Base-by-base conservation (phyloP, 2,797 vertebrate species). In the Mormyrops attenuatus region DNA sequence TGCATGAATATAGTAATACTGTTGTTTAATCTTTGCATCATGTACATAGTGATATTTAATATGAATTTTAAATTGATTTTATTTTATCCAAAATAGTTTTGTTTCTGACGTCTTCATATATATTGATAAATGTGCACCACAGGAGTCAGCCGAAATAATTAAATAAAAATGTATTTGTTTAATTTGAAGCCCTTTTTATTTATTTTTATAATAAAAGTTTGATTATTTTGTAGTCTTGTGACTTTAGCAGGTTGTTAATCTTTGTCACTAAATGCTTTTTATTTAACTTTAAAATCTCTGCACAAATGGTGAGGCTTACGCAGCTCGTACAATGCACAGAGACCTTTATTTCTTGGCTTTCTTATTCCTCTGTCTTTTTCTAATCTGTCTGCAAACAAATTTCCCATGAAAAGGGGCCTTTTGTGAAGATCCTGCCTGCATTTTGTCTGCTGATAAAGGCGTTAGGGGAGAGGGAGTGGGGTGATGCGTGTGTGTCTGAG, bases 301-400 rank as follows among this genome's bases (percentile, higher is more conserved):
- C 41, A 47, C 80, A 85, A 90, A 88, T 38, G 38, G 13, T 22
- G 47, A 60, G 77, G 80, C 80, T 88, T 41, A 44, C 3, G 17
- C 20, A 20, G 17, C 77, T 88, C 4, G 44, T 85, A 88, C n/a
- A 88, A 90, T n/a, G 88, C 57, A 30, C 47, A 84, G 26, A 88
- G 55, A 41, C 57, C 77, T 69, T 82, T 66, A 50, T 85, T 53
- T 55, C 60, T 85, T 55, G n/a, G 44, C 94, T 94, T 94, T 94
- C 93, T 93, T 86, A 89, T 90, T 90, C 90, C 93, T 66, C 44
- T 17, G 85, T 77, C 30, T 73, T 73, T 86, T 82, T 69, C 87
- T 90, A 90, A 90, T 90, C 87, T 90, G 88, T 90, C 88, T 90
- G 89, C 89, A 90, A 88, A 90, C 89, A 90, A 90, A 88, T 63